These are phyloP conservation scores for Aphelinus certus DNA, from an alignment of 1,140 invertebrate species.

Conservation along the genomic window DNA sequence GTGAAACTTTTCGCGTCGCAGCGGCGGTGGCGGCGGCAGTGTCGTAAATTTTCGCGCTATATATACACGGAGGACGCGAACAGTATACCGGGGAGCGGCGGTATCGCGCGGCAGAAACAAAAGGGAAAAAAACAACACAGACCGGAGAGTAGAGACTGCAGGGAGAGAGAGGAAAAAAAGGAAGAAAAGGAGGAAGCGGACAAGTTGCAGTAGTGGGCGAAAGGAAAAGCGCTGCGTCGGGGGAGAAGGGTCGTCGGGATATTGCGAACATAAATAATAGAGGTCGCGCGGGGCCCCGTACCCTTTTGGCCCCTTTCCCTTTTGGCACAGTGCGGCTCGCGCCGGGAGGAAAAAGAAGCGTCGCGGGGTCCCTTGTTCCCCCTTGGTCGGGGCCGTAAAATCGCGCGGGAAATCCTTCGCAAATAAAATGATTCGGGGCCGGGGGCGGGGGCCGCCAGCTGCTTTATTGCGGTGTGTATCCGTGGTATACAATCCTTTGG, in stretches of 20 bases:
- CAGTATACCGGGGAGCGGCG: no score
- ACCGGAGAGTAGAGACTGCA: background rate
- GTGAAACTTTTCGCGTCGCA: constrained; percentile 1
- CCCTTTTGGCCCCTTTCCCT: background rate
- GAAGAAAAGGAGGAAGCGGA: background rate
- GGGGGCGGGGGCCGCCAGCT: no score
- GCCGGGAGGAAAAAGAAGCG: background rate
- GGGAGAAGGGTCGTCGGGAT: background rate
- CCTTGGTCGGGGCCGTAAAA: no score
- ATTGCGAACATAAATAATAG: constrained; percentile 31
- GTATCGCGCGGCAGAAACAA: no score
- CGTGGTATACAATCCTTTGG: no score
- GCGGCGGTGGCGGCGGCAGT: background rate
- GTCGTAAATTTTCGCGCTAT: constrained; percentile 34
- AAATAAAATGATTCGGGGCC: constrained; percentile 20
- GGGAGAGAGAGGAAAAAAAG: background rate
- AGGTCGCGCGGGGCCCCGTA: background rate
- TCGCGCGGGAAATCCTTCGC: background rate
- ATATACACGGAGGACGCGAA: background rate
- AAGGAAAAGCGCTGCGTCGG: background rate
- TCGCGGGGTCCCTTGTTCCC: background rate
- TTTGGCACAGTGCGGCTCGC: background rate
- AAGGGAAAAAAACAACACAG: no score
- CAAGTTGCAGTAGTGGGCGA: no score
- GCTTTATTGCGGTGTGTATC: no score